phyloP scores from a whole-genome alignment of 2,797 vertebrate genomes.

The Scolopax bukidnonensis region DNA sequence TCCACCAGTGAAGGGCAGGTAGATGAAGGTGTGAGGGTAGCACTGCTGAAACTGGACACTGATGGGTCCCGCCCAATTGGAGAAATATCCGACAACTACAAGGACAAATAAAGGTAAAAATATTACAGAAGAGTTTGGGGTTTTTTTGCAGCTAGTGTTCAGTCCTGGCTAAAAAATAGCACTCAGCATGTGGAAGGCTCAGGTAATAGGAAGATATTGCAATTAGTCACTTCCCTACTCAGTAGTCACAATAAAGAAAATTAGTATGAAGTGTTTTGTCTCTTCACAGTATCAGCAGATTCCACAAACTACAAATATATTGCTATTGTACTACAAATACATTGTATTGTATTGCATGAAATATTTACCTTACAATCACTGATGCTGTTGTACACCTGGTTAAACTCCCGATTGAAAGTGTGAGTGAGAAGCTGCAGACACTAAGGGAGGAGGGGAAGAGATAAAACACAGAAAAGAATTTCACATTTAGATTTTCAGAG shows the following conservation, averaged over 20 bases:
- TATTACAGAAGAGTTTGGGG: not conserved
- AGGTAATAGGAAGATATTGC: not conserved
- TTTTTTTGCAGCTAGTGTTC: not conserved
- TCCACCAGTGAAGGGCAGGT: slow-evolving; percentile 96
- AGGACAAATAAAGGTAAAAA: not conserved
- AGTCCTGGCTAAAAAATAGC: not conserved
- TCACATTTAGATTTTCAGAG: not conserved
- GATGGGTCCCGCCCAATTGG: slow-evolving; percentile 92
- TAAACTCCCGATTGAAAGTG: slow-evolving; percentile 95
- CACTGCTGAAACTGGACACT: slow-evolving; percentile 95
- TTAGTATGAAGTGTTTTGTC: not conserved
- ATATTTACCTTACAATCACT: slow-evolving; percentile 94
- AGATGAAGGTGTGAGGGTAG: slow-evolving; percentile 96
- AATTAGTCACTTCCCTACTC: not conserved
- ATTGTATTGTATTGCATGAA: not conserved
- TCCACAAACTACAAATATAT: not conserved
- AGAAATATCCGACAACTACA: slow-evolving; percentile 91
- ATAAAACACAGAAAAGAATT: not conserved
- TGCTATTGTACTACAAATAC: not conserved
- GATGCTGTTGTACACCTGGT: slow-evolving; percentile 93
- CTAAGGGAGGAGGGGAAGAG: slow-evolving; percentile 66
- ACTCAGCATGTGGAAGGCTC: not conserved
- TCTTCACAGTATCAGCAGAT: not conserved
- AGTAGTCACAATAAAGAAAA: not conserved
- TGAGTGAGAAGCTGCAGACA: slow-evolving; percentile 97